Percentiles rank a stretch among this genome's conserved stretches.
These are phyloP conservation scores for Corydoras sp. DNA, from an alignment of 2,113 vertebrate genomes.

Conservation along the genomic window DNA sequence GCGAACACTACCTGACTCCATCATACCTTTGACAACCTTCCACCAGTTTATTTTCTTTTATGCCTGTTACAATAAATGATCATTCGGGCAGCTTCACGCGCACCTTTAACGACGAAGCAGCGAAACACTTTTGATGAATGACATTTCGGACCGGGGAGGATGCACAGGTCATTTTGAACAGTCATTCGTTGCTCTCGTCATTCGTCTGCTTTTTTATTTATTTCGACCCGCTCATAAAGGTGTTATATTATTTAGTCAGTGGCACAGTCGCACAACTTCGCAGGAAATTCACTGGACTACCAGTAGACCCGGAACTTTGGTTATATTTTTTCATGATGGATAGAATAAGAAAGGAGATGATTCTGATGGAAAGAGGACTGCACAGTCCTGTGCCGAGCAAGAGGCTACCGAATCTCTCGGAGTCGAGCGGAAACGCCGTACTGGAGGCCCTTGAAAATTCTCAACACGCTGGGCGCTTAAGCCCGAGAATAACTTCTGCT, in stretches of 20 bases:
- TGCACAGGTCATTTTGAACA: conserved; percentile 94
- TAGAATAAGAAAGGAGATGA: conserved; percentile 99
- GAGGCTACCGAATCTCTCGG: conserved; percentile 83
- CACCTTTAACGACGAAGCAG: conserved; percentile 90
- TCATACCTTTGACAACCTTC: conserved; percentile 94
- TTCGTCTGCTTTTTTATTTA: conserved; percentile 77
- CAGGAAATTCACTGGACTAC: conserved; percentile 83
- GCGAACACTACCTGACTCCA: conserved; percentile 96
- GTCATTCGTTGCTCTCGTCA: conserved; percentile 88
- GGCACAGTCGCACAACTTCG: conserved; percentile 86
- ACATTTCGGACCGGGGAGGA: conserved; percentile 90
- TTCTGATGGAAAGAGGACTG: conserved; percentile 98
- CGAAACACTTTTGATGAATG: conserved; percentile 91
- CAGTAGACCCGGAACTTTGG: conserved; percentile 77
- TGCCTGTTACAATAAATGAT: conserved; percentile 99
- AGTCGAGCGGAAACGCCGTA: conserved; percentile 88
- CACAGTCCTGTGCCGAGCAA: conserved; percentile 93
- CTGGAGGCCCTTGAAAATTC: conserved; percentile 99
- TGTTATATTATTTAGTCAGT: conserved; percentile 90
- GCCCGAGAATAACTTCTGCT: conserved; percentile 89
- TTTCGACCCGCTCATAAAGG: conserved; percentile 81
- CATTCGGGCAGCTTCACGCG: conserved; percentile 96
- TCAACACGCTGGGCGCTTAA: conserved; percentile 91
- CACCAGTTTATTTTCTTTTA: conserved; percentile 99
- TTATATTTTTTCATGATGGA: conserved; percentile 86